These are phyloP conservation scores for Cydia fagiglandana DNA, from an alignment of 1,140 invertebrate genomes.

Conservation along the genomic window DNA sequence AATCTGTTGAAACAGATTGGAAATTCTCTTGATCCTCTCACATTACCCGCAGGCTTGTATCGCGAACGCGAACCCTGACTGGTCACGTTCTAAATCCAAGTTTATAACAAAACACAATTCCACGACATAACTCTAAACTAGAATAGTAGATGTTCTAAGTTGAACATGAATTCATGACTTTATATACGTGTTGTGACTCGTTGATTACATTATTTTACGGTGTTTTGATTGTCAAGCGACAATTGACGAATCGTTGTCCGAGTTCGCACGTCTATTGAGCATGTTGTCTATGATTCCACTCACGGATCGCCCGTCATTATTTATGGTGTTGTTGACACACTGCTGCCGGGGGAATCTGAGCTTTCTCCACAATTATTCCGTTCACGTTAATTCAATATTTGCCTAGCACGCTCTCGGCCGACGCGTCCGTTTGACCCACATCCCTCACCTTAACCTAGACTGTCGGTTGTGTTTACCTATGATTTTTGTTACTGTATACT, in stretches of 20 bases:
- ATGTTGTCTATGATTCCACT: constrained; percentile 12
- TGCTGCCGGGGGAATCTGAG: constrained; percentile 39
- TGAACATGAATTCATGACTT: not conserved
- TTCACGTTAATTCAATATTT: constrained; percentile 74
- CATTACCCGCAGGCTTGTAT: not conserved
- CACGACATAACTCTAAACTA: not conserved
- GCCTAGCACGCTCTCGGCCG: constrained; percentile 60
- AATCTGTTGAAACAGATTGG: too few relatives aligned
- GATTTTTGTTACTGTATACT: constrained; percentile 33
- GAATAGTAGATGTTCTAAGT: not conserved
- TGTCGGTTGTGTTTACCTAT: constrained; percentile 44
- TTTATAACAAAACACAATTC: not conserved
- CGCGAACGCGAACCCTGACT: not conserved
- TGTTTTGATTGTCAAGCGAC: not conserved
- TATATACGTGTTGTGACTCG: not conserved
- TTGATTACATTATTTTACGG: not conserved
- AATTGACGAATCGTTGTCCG: not conserved
- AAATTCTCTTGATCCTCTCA: too few relatives aligned
- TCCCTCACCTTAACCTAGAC: constrained; percentile 61
- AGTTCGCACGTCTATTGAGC: constrained; percentile 2
- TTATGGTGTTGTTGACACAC: constrained; percentile 34
- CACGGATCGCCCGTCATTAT: constrained; percentile 28
- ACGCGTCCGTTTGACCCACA: constrained; percentile 56
- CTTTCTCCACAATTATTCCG: constrained; percentile 74
- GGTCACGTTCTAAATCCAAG: not conserved